Evolutionary conservation across 1,140 invertebrate species (phyloP).

Genomic region (Acyrthosiphon pisum): DNA sequence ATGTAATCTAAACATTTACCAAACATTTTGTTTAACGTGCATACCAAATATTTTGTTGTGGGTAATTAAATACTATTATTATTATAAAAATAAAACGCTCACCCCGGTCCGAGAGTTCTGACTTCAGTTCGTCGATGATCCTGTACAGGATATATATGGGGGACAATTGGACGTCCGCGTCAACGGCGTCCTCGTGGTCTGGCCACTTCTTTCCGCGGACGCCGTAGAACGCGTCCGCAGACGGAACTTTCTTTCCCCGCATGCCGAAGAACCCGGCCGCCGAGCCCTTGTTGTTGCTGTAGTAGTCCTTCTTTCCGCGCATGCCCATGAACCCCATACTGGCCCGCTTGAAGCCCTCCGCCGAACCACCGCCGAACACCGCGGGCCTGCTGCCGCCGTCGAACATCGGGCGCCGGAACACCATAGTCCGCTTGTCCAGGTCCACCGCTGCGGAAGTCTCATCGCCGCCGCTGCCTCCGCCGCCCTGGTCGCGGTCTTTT

Average conservation of each 20-base stretch:
- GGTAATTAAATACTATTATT: no score
- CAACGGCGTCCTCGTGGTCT: slow-evolving; percentile 21
- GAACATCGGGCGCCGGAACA: slow-evolving; percentile 39
- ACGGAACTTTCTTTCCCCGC: slow-evolving; percentile 66
- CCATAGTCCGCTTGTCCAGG: slow-evolving; percentile 37
- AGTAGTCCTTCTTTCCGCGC: slow-evolving; percentile 63
- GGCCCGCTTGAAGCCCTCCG: slow-evolving; percentile 58
- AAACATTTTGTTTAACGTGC: no score
- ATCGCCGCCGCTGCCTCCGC: not conserved
- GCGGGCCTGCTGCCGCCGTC: not conserved
- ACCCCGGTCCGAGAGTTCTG: slow-evolving; percentile 1
- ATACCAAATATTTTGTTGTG: no score
- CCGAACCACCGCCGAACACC: not conserved
- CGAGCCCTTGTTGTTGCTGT: slow-evolving; percentile 60
- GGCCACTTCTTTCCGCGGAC: slow-evolving; percentile 72
- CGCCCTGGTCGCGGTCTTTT: slow-evolving; percentile 62
- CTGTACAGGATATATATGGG: not conserved
- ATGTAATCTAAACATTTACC: no score
- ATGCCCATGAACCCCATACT: slow-evolving; percentile 62
- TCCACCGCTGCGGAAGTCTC: slow-evolving; percentile 24
- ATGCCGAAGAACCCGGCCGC: slow-evolving; percentile 63
- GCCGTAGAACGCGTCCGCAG: slow-evolving; percentile 67
- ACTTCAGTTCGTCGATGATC: slow-evolving; percentile 31
- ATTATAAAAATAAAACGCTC: not conserved
- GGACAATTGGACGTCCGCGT: not conserved